Evolutionary conservation across 2,113 vertebrate species (phyloP).

Genomic region (Poeciliopsis occidentalis): DNA sequence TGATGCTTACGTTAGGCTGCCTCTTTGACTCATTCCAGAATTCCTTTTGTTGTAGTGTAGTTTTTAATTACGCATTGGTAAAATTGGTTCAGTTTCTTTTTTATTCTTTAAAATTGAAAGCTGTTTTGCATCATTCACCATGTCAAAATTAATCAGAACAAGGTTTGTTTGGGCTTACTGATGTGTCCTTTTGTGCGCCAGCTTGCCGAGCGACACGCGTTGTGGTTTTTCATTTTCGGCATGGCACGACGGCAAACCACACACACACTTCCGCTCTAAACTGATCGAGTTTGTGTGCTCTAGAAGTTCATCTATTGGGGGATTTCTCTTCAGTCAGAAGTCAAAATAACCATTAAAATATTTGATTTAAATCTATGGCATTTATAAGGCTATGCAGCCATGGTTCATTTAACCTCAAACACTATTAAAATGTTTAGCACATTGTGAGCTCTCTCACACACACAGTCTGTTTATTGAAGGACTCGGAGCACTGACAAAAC

Average conservation of each 20-base stretch:
- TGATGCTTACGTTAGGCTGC: conserved; percentile 2
- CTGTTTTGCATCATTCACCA: not conserved
- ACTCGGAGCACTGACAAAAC: conserved; percentile 27
- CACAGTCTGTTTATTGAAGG: conserved; percentile 44
- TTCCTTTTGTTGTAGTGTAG: not conserved
- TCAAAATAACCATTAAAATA: conserved; percentile 2
- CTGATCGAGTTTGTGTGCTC: not conserved
- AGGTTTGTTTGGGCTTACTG: not conserved
- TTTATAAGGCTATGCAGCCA: not conserved
- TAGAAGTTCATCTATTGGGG: not conserved
- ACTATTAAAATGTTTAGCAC: conserved; percentile 16
- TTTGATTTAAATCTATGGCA: conserved; percentile 9
- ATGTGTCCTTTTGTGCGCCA: not conserved
- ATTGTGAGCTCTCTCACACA: conserved; percentile 34
- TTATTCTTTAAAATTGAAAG: not conserved
- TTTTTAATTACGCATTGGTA: not conserved
- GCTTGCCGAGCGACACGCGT: conserved; percentile 44
- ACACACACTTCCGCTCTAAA: conserved; percentile 31
- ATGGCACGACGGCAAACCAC: conserved; percentile 39
- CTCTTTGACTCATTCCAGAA: conserved; percentile 29
- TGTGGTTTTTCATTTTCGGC: conserved; percentile 49
- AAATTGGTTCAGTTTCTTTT: not conserved
- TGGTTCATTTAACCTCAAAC: conserved; percentile 19
- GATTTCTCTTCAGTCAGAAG: conserved; percentile 16
- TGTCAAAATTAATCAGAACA: not conserved